These are phyloP conservation scores for Acanthaster planci DNA, from an alignment of 35 echinoderm and acorn worm genomes.

Conservation along the genomic window DNA sequence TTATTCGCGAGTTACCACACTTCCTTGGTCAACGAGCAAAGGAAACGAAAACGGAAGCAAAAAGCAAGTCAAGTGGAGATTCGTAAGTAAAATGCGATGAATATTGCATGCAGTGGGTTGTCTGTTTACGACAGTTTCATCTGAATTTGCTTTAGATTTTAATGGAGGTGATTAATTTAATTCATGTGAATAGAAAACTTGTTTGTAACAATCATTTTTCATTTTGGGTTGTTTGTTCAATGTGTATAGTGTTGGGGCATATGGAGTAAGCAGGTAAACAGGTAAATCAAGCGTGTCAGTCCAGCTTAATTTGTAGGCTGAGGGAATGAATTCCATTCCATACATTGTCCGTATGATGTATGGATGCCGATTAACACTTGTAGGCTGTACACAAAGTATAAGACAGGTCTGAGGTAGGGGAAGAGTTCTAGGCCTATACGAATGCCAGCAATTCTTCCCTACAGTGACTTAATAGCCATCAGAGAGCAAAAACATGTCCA, in stretches of 20 bases:
- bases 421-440: no score
- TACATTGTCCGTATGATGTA: not conserved
- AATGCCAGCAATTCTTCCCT: no score
- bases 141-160: not conserved
- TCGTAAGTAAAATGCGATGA: not conserved
- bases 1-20: not conserved
- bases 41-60: constrained; percentile 10
- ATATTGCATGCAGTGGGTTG: not conserved
- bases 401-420: no score
- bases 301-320: not conserved
- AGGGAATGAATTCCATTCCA: not conserved
- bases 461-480: no score
- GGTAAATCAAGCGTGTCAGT: no score
- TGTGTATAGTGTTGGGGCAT: no score
- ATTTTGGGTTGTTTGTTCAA: not conserved
- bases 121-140: not conserved
- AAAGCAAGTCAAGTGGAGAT: not conserved
- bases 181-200: not conserved
- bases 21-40: not conserved
- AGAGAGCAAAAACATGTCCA: no score
- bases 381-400: not conserved
- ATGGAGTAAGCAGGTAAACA: no score
- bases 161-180: not conserved
- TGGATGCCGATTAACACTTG: not conserved
- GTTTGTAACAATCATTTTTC: not conserved